phyloP scores from a whole-genome alignment of 2,888 invertebrate genomes.

The Malachius bipustulatus region DNA sequence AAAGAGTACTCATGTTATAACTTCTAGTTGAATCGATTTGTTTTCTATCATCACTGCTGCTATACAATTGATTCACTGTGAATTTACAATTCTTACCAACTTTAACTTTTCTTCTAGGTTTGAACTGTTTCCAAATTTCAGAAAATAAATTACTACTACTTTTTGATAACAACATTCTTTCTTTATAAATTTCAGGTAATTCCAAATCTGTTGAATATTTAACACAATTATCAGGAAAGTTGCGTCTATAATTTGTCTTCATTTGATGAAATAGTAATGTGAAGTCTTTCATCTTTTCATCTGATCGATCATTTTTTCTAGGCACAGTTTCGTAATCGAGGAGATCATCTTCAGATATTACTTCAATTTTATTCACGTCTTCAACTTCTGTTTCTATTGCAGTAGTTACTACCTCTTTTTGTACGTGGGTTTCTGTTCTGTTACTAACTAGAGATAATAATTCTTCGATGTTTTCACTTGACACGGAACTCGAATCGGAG shows the following conservation, averaged over 20 bases:
- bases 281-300: too few species aligned
- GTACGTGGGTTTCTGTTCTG: conserved; percentile 12
- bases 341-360: conserved; percentile 9
- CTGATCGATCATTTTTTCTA: too few species aligned
- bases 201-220: conserved; percentile 18
- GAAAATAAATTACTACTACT: conserved; percentile 16
- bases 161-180: conserved; percentile 21
- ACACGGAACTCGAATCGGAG: conserved; percentile 27
- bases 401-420: conserved; percentile 18
- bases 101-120: conserved; percentile 5
- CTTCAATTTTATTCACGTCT: conserved; percentile 12
- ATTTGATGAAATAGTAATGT: conserved; percentile 26
- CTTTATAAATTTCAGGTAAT: conserved; percentile 29
- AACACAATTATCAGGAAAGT: conserved; percentile 26
- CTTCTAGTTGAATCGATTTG: conserved; percentile 5
- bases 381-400: conserved; percentile 16
- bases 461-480: conserved; percentile 31
- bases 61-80: conserved; percentile 27
- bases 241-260: conserved; percentile 31
- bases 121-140: conserved; percentile 13
- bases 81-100: conserved; percentile 19
- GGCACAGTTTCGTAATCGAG: too few species aligned
- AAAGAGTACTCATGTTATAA: conserved; percentile 7
- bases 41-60: conserved; percentile 9
- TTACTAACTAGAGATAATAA: conserved; percentile 27